These are phyloP conservation scores for Eurois occulta DNA, from an alignment of 2,888 invertebrate genomes.

Conservation along the genomic window DNA sequence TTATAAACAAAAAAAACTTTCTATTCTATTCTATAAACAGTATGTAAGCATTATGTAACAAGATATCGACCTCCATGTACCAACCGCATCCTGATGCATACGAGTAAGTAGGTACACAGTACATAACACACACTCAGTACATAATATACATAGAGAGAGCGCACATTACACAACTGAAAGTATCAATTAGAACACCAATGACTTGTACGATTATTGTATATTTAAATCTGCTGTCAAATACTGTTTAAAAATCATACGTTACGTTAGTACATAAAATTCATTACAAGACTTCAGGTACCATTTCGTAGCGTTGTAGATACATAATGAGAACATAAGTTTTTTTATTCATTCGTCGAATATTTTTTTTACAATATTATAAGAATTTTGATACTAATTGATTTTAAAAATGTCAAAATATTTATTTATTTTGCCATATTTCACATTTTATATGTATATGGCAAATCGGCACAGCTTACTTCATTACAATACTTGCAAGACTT, in stretches of 20 bases:
- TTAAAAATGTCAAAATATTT: neutral
- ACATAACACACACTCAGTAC: too few relatives aligned
- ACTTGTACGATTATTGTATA: conserved; percentile 1
- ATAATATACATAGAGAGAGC: conserved; percentile 15
- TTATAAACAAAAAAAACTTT: conserved; percentile 17
- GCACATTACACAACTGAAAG: conserved; percentile 31
- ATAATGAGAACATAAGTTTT: too few relatives aligned
- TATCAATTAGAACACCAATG: conserved; percentile 27
- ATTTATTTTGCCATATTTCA: neutral
- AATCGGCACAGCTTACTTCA: neutral
- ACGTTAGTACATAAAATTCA: neutral
- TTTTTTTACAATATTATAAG: neutral
- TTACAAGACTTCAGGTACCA: conserved; percentile 6
- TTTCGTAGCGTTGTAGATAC: conserved; percentile 1
- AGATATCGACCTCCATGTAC: conserved; percentile 9
- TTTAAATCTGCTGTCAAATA: conserved; percentile 8
- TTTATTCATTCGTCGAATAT: neutral
- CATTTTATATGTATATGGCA: neutral
- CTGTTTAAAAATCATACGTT: too few relatives aligned
- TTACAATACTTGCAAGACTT: conserved; percentile 2
- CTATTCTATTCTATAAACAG: too few relatives aligned
- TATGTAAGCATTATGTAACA: conserved; percentile 19
- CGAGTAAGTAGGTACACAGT: neutral
- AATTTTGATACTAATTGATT: neutral
- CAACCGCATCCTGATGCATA: conserved; percentile 17